phyloP scores from a whole-genome alignment of 2,888 invertebrate genomes.

The Calameuta pallipes region DNA sequence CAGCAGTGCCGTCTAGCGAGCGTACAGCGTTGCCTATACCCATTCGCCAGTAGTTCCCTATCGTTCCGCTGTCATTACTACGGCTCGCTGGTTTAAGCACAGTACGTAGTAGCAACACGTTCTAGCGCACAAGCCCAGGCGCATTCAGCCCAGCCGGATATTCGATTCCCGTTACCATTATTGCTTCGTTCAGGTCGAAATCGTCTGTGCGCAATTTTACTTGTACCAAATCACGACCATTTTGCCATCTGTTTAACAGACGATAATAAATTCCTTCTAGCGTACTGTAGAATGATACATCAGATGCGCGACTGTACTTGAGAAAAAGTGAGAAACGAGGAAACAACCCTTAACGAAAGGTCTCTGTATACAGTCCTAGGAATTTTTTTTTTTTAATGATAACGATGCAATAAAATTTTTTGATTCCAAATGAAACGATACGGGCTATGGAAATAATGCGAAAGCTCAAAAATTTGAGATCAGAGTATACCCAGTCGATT shows the following conservation, averaged over 20 bases:
- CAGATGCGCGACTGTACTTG: background rate
- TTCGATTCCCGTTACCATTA: background rate
- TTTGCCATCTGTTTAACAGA: background rate
- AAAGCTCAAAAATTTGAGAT: background rate
- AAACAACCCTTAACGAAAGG: no score
- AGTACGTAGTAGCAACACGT: background rate
- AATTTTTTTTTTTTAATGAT: background rate
- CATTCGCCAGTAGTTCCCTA: background rate
- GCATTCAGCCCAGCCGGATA: background rate
- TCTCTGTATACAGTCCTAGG: no score
- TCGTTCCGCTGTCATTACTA: background rate
- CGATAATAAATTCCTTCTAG: background rate
- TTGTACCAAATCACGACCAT: constrained; percentile 44
- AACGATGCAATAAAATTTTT: background rate
- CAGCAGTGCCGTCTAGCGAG: background rate
- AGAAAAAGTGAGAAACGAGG: background rate
- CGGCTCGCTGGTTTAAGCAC: background rate
- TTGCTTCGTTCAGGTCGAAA: constrained; percentile 24
- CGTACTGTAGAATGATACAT: background rate
- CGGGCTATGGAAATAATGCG: background rate
- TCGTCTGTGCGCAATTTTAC: constrained; percentile 50
- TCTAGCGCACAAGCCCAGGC: background rate
- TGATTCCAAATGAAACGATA: background rate
- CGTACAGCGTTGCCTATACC: background rate
- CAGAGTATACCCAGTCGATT: background rate